Conservation (phyloP, 2,797 vertebrate species). For the Hafferia zeledoni region DNA sequence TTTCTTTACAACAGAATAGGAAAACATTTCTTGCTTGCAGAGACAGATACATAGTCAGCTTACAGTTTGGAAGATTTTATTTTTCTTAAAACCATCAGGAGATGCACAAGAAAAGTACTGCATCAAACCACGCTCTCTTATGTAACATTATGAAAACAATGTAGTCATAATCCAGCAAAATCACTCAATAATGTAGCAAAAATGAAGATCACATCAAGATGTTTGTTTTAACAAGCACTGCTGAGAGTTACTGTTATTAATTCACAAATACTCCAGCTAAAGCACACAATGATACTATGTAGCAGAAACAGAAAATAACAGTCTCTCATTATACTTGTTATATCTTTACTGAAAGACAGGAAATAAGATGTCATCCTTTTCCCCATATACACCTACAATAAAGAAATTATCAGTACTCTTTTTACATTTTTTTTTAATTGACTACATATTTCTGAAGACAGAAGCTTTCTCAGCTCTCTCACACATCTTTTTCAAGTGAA, state of each 20-base stretch:
- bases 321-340: not conserved
- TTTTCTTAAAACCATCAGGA: not conserved
- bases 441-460: not conserved
- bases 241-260: not conserved
- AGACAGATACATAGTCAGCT: not conserved
- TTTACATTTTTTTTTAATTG: not conserved
- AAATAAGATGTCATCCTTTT: not conserved
- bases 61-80: not conserved
- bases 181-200: not conserved
- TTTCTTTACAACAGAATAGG: not conserved
- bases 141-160: not conserved
- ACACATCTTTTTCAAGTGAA: not conserved
- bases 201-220: not conserved
- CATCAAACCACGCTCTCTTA: fast-evolving
- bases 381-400: not conserved
- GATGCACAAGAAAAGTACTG: not conserved
- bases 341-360: not conserved
- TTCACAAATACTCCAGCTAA: not conserved
- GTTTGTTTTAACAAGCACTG: not conserved
- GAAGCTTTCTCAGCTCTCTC: not conserved
- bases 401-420: not conserved
- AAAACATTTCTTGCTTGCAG: not conserved
- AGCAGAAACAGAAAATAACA: not conserved
- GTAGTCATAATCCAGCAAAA: not conserved
- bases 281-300: not conserved